Base-by-base conservation (phyloP, 2,113 vertebrate genomes). In the Cisticola juncidis region DNA sequence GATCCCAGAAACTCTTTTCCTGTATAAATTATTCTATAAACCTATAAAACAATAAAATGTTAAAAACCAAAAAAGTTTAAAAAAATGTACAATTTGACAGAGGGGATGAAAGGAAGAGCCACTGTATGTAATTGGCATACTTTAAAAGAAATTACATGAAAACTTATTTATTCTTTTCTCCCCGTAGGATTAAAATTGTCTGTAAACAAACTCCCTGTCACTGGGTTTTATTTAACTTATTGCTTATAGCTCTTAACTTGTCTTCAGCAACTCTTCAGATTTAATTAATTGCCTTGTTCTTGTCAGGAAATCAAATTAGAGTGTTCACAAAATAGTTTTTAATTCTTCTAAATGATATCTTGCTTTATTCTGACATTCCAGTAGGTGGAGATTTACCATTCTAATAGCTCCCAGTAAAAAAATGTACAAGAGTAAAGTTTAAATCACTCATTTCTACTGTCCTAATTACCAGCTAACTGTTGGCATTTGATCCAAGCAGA, bases 241-340 rank as follows among this genome's bases (percentile, higher is more conserved):
- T 77, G 16, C 29, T 84, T 81, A 38, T 54, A 77, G 35, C 21
- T 88, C 17, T 70, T 77, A 79, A 80, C 28, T 61, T 81, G 12
- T 42, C 51, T 92, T 73, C 22, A 90, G 7, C 20, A 86, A 7
- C 76, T 86, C 56, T 77, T 90, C 71, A 83, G 10, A 83, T 81
- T 81, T 93, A 96, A 95, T 90, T 93, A 90, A 12, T 80, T 86
- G 33, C 22, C 21, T 71, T 90, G 38, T 54, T 86, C 33, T 81
- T 11, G 4, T 77, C 22, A 66, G 51, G 22, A 71, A 92, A 91
- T 70, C 24, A 70, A 74, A 84, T 20, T 48, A 8, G 7, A 64
- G 4, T 31, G 28, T 65, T 80, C n/a, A 79, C 11, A 65, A 80
- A 79, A 70, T 35, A 62, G 8, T 4, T 54, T 68, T 73, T 81